Evolutionary conservation across 2,888 invertebrate genomes (phyloP).

Genomic region (Globia sparganii): DNA sequence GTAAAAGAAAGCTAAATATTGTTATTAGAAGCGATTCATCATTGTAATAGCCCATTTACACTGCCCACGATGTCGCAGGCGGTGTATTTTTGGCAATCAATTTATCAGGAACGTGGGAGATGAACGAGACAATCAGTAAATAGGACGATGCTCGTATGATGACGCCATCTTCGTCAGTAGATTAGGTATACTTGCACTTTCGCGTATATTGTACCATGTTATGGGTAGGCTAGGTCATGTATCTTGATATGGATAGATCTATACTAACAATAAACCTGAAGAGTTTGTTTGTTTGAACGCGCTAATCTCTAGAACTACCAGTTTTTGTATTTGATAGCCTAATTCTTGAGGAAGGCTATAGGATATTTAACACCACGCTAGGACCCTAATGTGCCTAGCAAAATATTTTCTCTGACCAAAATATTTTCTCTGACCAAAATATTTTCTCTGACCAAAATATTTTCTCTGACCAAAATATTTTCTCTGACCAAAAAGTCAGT

Average conservation of each 20-base stretch:
- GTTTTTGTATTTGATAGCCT: no score
- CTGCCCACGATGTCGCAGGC: conserved; percentile 21
- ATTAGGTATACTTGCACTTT: conserved; percentile 27
- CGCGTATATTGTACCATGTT: conserved; percentile 1
- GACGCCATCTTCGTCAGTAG: conserved; percentile 9
- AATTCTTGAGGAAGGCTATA: no score
- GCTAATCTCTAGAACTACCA: no score
- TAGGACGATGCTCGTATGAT: conserved; percentile 37
- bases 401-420: no score
- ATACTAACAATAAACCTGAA: no score
- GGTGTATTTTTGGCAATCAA: conserved; percentile 52
- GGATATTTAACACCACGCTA: no score
- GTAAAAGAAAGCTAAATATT: conserved; percentile 15
- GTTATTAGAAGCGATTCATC: conserved; percentile 14
- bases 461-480: no score
- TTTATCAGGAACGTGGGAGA: conserved; percentile 29
- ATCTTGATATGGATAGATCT: neutral
- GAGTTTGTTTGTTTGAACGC: no score
- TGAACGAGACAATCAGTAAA: conserved; percentile 34
- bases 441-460: no score
- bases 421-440: no score
- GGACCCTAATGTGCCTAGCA: no score
- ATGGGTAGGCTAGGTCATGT: conserved; percentile 27
- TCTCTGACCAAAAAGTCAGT: no score
- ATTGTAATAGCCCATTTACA: conserved; percentile 22